Evolutionary conservation across 2,113 vertebrate species (phyloP).

Genomic region (Indri indri): DNA sequence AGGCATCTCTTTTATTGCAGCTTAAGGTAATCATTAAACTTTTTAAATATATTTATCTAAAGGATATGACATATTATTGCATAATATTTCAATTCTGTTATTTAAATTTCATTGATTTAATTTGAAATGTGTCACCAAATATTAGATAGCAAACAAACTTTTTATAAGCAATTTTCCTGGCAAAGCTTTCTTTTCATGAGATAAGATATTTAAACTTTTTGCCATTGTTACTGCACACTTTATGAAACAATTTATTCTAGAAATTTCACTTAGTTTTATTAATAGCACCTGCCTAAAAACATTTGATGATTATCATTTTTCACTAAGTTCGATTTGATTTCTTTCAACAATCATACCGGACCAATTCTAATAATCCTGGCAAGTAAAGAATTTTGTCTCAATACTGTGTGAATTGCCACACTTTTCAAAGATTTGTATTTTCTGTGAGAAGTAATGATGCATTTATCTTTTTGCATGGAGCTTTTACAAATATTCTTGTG

Average conservation of each 20-base stretch:
- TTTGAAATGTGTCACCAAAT: neutral
- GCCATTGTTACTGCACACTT: neutral
- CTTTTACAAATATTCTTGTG: neutral
- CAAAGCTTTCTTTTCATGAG: neutral
- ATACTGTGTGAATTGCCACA: neutral
- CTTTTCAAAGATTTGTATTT: neutral
- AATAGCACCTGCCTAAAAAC: neutral
- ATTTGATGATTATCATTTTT: neutral
- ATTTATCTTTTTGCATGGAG: neutral
- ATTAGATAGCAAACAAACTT: neutral
- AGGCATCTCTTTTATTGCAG: neutral
- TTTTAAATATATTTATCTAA: neutral
- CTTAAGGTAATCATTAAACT: neutral
- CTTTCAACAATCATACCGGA: neutral
- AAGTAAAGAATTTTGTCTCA: neutral
- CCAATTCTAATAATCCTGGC: neutral
- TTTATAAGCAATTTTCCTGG: neutral
- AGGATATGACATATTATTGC: neutral
- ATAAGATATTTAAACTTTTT: neutral
- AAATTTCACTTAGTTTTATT: neutral
- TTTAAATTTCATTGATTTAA: neutral
- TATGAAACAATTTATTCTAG: neutral
- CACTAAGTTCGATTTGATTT: neutral
- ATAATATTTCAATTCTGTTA: neutral
- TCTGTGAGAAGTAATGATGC: neutral